These are phyloP conservation scores for Pangasius larnaudii DNA, from an alignment of 2,797 vertebrate genomes.

Conservation along the genomic window DNA sequence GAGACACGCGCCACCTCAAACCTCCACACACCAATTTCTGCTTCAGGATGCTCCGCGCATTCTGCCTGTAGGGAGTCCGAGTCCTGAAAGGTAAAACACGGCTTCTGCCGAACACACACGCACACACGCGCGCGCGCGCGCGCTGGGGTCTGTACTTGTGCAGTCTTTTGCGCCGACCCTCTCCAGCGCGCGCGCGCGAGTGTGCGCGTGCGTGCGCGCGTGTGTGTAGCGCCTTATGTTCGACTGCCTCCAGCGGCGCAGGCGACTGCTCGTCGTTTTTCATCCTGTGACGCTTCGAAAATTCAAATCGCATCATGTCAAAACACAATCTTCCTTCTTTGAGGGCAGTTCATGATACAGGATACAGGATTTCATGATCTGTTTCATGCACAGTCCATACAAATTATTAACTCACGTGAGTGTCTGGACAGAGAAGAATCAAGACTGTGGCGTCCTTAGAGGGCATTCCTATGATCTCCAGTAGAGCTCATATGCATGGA, in stretches of 20 bases:
- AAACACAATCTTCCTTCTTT: not conserved
- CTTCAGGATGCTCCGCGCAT: constrained; percentile 12
- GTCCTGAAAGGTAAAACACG: constrained; percentile 10
- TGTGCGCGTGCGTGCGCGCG: not conserved
- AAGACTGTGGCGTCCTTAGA: not conserved
- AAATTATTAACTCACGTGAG: not conserved
- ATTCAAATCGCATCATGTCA: constrained; percentile 8
- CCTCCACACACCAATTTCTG: constrained; percentile 19
- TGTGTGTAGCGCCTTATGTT: constrained; percentile 53
- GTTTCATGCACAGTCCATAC: not conserved
- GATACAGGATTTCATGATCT: not conserved
- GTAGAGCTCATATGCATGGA: not conserved
- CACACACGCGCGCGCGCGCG: not conserved
- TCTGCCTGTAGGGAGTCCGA: not conserved
- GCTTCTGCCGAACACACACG: constrained; percentile 4
- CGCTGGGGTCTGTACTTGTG: constrained; percentile 7
- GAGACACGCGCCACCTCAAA: constrained; percentile 26
- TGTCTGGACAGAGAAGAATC: not conserved
- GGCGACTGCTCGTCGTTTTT: constrained; percentile 16
- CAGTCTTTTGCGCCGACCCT: constrained; percentile 14
- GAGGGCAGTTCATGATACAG: not conserved
- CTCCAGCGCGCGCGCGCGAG: not conserved
- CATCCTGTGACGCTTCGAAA: constrained; percentile 24
- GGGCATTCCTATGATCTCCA: not conserved
- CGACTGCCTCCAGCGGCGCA: constrained; percentile 73